Percentiles rank a stretch among this genome's conserved stretches.
Evolutionary conservation across 1,140 invertebrate genomes (phyloP).

Genomic region (Conus betulinus): DNA sequence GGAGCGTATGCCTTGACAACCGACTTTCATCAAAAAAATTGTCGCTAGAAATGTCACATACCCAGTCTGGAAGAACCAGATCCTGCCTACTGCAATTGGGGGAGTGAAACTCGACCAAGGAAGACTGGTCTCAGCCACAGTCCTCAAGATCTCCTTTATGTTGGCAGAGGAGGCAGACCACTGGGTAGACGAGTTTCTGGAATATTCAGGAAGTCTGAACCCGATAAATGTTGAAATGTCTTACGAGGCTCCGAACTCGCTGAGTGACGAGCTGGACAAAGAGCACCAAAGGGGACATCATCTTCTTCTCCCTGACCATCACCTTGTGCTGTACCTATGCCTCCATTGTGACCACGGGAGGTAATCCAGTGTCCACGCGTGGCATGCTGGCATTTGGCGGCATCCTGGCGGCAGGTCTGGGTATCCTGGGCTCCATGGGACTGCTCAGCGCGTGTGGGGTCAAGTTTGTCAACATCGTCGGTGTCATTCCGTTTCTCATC

Average conservation of each 20-base stretch:
- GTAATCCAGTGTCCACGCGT: constrained; percentile 82
- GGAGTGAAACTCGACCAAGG: not conserved
- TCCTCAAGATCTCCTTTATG: constrained; percentile 4
- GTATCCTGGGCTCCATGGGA: constrained; percentile 92
- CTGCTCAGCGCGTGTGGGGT: constrained; percentile 92
- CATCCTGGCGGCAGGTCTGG: constrained; percentile 92
- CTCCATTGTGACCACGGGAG: constrained; percentile 39
- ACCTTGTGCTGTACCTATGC: constrained; percentile 52
- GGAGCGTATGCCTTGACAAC: not conserved
- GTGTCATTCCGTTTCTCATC: constrained; percentile 96
- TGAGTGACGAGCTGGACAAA: constrained; percentile 53
- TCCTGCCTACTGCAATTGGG: not conserved
- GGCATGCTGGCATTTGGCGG: constrained; percentile 94
- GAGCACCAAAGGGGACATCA: constrained; percentile 45
- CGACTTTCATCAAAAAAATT: not conserved
- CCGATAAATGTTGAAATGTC: not conserved
- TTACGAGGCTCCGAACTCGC: constrained; percentile 33
- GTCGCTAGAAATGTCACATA: not conserved
- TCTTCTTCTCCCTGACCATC: constrained; percentile 46
- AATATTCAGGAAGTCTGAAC: not conserved
- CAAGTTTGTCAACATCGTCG: constrained; percentile 95
- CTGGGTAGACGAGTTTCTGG: constrained; percentile 6
- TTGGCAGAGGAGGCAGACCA: not conserved
- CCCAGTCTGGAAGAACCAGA: not conserved
- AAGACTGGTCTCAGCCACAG: not conserved